Evolutionary conservation across 2,797 vertebrate genomes (phyloP), one percentile per base, ranked within the genome.

Genomic region (Sebastes cheni): DNA sequence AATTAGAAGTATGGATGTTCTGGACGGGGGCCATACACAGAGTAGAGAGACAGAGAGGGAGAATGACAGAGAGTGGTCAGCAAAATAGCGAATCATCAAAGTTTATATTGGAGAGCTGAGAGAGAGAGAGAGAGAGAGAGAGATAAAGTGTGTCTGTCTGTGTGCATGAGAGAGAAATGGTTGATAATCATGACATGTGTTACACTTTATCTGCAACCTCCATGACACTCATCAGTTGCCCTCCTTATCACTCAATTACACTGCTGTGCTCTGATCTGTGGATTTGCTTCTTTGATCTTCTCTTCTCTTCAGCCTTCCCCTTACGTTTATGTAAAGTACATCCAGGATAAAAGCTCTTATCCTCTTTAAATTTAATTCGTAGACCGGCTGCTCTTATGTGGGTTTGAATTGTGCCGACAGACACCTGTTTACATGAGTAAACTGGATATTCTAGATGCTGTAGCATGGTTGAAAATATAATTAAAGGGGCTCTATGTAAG

Each of bases 1-100:
- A 94, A 95, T 95, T 94, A 94, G 77, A 79, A 64, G 71, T 92
- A 95, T 95, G 92, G 93, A 84, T 87, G 87, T 86, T 88, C 88
- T 95, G 94, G 94, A 93, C 13, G 32, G 55, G n/a, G 39, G 93
- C 94, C 94, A 95, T 90, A 56, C 72, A 82, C 69, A 86, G 79
- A 84, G 83, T 34, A 65, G 54, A 64, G 54, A 64, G 42, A 18
- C 16, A 46, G 69, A 62, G 52, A 34, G 29, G 65, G 64, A 13
- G 50, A 39, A 75, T 79, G 80, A 82, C 56, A 80, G 75, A 69
- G 66, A 76, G 66, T 61, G 73, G 80, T 82, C 85, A 85, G 86
- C 67, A 83, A 81, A 86, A 86, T 56, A 79, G 73, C 56, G 4
- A 82, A 55, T 77, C 83, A 84, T 83, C 84, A 88, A 82, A 85